Evolutionary conservation across 2,797 vertebrate genomes (phyloP).

Genomic region (Ctenopoma kingsleyae): DNA sequence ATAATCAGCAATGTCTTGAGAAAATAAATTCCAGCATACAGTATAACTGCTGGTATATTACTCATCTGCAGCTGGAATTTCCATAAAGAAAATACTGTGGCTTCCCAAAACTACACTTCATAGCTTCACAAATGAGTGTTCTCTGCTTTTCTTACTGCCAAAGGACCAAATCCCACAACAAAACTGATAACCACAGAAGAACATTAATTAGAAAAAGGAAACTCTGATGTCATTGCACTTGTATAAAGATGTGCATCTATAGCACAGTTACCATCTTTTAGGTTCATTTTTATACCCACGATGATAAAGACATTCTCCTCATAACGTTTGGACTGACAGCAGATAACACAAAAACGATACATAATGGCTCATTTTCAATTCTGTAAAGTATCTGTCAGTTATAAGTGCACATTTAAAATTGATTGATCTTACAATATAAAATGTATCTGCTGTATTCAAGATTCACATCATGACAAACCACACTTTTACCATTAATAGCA

Average conservation of each 20-base stretch:
- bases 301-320: too few species aligned
- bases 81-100: slow-evolving; percentile 16
- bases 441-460: too few species aligned
- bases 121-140: slow-evolving; percentile 1
- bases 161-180: background rate
- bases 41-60: background rate
- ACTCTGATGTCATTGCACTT: background rate
- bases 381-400: too few species aligned
- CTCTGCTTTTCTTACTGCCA: background rate
- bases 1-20: background rate
- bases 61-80: background rate
- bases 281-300: background rate
- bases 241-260: too few species aligned
- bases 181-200: background rate
- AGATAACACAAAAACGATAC: background rate
- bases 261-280: background rate
- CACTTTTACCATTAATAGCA: too few species aligned
- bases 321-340: background rate
- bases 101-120: slow-evolving; percentile 8
- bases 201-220: background rate
- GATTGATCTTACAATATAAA: too few species aligned
- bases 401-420: too few species aligned
- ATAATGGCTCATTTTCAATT: too few species aligned
- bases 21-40: background rate
- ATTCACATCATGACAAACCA: too few species aligned